Conservation (phyloP, 23 tunicate species). For the Ciona savignyi region DNA sequence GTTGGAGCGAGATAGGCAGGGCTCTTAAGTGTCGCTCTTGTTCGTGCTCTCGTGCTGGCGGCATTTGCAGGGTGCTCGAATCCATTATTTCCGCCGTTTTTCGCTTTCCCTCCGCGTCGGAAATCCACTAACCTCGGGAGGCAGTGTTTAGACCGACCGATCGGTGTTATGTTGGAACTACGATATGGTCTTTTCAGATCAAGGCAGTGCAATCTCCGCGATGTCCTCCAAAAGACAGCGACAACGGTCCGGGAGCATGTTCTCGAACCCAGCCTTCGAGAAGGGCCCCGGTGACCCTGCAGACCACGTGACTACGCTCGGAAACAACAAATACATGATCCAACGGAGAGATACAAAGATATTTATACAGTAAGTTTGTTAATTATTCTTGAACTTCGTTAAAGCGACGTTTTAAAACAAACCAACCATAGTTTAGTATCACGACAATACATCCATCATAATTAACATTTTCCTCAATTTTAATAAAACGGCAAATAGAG, state of each 20-base stretch:
- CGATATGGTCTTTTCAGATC: not conserved
- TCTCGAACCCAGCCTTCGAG: slow-evolving; percentile 4
- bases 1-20: too few relatives aligned
- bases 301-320: slow-evolving; percentile 28
- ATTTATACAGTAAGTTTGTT: slow-evolving; percentile 5
- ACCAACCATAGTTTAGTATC: too few relatives aligned
- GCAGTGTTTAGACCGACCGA: too few relatives aligned
- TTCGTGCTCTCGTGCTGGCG: too few relatives aligned
- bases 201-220: not conserved
- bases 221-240: not conserved
- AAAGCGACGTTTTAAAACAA: too few relatives aligned
- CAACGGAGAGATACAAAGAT: slow-evolving; percentile 28
- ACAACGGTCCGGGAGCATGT: not conserved
- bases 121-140: too few relatives aligned
- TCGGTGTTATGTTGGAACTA: not conserved
- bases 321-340: slow-evolving; percentile 31
- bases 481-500: not conserved
- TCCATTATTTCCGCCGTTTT: too few relatives aligned
- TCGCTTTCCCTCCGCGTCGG: too few relatives aligned
- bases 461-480: not conserved
- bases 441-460: not conserved
- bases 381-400: not conserved
- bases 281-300: not conserved
- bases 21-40: too few relatives aligned
- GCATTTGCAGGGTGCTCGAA: too few relatives aligned